Evolutionary conservation across 2,797 vertebrate species (phyloP).

Genomic region (Nannoperca obscura): DNA sequence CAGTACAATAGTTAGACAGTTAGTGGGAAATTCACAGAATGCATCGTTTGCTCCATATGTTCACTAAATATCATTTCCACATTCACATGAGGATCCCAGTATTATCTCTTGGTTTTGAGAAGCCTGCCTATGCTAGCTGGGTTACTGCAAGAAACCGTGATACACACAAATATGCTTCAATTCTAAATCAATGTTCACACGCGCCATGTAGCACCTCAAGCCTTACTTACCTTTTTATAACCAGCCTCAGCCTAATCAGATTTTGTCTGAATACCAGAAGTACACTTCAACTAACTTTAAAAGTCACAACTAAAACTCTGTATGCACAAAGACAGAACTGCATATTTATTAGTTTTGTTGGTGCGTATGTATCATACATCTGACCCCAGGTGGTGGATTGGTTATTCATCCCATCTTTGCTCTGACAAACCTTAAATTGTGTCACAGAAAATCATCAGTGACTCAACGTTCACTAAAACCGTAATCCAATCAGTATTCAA

Average conservation of each 20-base stretch:
- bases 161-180: not conserved
- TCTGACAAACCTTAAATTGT: slow-evolving; percentile 26
- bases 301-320: no score
- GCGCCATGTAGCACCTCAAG: not conserved
- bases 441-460: slow-evolving; percentile 31
- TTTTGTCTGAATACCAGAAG: not conserved
- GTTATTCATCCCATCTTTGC: slow-evolving; percentile 8
- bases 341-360: no score
- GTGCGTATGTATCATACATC: no score
- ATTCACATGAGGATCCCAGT: not conserved
- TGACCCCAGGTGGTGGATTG: not conserved
- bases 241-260: not conserved
- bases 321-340: no score
- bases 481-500: slow-evolving; percentile 10
- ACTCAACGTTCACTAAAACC: not conserved
- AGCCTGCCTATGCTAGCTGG: no score
- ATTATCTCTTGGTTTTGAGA: not conserved
- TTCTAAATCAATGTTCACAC: not conserved
- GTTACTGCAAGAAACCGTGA: no score
- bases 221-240: not conserved
- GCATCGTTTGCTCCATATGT: not conserved
- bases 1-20: no score
- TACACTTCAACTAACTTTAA: not conserved
- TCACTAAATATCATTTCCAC: not conserved
- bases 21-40: not conserved